A percentile compares a stretch with the other conserved stretches of the same genome.
phyloP scores from a whole-genome alignment of 2,797 vertebrate genomes.

The Cyprinodon diabolis region DNA sequence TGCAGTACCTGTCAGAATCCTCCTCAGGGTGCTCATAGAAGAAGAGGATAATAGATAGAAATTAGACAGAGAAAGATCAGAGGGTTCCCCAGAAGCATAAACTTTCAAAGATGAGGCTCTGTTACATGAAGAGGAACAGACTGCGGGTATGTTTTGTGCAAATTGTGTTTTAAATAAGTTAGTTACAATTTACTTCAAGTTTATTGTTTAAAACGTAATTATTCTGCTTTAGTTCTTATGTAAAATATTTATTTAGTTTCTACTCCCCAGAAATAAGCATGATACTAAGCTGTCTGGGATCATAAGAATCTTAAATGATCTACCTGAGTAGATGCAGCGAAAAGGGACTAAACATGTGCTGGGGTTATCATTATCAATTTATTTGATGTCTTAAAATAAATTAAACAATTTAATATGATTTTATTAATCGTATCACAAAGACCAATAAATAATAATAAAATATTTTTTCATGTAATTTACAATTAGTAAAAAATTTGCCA shows the following conservation, averaged over 20 bases:
- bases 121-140: background rate
- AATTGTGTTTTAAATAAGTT: background rate
- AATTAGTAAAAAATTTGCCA: too few relatives aligned
- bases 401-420: too few relatives aligned
- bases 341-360: too few relatives aligned
- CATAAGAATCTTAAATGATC: background rate
- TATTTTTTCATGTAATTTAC: too few relatives aligned
- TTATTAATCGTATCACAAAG: too few relatives aligned
- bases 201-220: background rate
- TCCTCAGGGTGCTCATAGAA: background rate
- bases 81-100: background rate
- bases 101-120: background rate
- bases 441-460: too few relatives aligned
- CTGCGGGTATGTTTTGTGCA: background rate
- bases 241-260: background rate
- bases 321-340: background rate
- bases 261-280: background rate
- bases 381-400: too few relatives aligned
- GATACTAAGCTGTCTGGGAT: background rate
- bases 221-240: background rate
- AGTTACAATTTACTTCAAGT: background rate
- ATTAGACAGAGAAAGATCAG: background rate
- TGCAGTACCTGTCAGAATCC: conserved; percentile 39
- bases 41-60: background rate
- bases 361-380: too few relatives aligned